Base-by-base conservation (phyloP, 30 jellyfish, hydroid and myxozoan species). In the Phacellophora camtschatica region DNA sequence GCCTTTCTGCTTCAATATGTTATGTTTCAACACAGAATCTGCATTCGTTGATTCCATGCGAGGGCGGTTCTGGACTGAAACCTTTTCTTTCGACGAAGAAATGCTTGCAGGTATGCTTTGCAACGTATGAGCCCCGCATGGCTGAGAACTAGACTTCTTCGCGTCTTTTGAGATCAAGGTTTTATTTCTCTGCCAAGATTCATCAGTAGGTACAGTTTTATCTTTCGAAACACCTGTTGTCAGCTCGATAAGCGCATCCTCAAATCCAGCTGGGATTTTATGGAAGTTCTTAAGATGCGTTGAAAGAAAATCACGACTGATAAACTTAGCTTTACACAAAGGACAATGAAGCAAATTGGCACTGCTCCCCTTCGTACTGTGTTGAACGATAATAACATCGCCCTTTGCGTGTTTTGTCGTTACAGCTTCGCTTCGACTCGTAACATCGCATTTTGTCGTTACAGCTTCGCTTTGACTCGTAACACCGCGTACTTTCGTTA, bases 211-310 rank as follows among this genome's bases (percentile, higher is more conserved):
- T n/a, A n/a, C n/a, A n/a, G 79, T 16, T 66, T 32, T 19, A 16
- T 4, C 39, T 5, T 24, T 66, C 33, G n/a, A 24, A 3, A 71
- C 84, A 71, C 30, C 84, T 48, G 23, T 71, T 16, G 84, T 71
- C 55, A 71, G 35, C 37, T 46, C 71, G 45, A 71, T 71, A 20
- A 71, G 22, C 4, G 71, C 56, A 22, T 71, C 84, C 36, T 71
- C 84, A 18, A 71, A 34, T 59, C 84, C 84, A 16, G 67, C 71
- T 27, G 84, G 84, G 6, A 71, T 71, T 48, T 71, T 71, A 32
- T 71, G 84, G 51, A 71, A 71, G 12, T 71, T 24, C 6, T 35
- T 70, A 2, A 71, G 46, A 41, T 71, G 84, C 56, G 19, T 32
- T 7, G 50, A 54, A 16, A 71, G 56, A 19, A 23, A 30, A 13